Evolutionary conservation across 2,888 invertebrate species (phyloP), one percentile per base, ranked within the genome.

Genomic region (Latheticus oryzae): DNA sequence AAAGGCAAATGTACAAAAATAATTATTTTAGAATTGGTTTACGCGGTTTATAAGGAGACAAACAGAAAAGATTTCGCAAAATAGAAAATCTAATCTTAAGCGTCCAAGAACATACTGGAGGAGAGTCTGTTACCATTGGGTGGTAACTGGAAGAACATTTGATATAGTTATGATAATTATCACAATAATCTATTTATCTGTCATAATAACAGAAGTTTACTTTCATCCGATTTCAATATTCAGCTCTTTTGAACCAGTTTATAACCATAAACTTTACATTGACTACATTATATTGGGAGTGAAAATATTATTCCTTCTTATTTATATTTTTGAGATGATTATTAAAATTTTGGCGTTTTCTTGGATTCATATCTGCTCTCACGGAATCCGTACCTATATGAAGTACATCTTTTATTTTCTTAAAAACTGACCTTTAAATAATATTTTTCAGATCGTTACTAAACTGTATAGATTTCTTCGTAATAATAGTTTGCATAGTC

Each of bases 71-170:
- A 16, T 45, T 19, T 2, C 35, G 37, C n/a, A 19, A 16, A 19
- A 5, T 16, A 8, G 11, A 19, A n/a, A 8, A 12, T 11, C 28
- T 9, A 2, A 11, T n/a, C 28, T 5, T 13, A 30, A 12, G 16
- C 28, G 16, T 19, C 45, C 45, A n/a, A 8, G 12, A 12, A 32
- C 26, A 2, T 45, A 45, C 11, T 45, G 45, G 45, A 17, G 45
- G 5, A 17, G 45, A 3, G 2, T 45, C n/a, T 45, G 45, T 16
- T 45, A 30, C 19, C 19, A 45, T 13, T n/a, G 13, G 11, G 32
- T 32, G 3, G 2, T 40, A 7, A 19, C 8, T 12, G n/a, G 9
- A 4, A 3, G 5, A 9, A 21, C 38, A 5, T n/a, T 28, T 8
- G 40, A 40, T 1, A 40, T 24, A 13, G 13, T 13, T 1, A 40